Conservation (phyloP, 2,797 vertebrate species). For the Acrocephalus scirpaceus region DNA sequence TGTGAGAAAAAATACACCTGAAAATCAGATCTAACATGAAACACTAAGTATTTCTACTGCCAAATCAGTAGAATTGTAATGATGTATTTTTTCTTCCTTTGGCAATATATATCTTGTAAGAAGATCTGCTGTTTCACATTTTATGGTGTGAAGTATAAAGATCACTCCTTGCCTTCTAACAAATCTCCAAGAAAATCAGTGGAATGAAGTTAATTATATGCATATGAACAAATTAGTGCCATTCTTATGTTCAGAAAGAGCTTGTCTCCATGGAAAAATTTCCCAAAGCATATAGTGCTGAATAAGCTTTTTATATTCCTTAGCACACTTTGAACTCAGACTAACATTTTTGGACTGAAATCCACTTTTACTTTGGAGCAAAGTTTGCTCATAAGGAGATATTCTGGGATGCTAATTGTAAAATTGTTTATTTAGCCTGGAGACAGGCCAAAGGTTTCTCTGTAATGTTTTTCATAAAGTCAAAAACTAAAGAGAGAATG, state of each 20-base stretch:
- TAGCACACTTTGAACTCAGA: neutral
- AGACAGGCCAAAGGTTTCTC: neutral
- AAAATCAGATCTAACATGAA: neutral
- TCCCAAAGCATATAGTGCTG: neutral
- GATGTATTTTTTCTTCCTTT: neutral
- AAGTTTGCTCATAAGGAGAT: neutral
- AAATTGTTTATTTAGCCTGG: neutral
- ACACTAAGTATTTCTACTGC: neutral
- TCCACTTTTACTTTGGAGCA: neutral
- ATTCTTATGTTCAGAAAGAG: neutral
- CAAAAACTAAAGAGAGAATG: neutral
- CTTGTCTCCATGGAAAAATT: neutral
- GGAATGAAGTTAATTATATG: neutral
- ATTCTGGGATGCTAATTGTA: neutral
- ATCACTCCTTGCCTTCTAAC: neutral
- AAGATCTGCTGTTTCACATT: neutral
- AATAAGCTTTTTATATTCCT: slow-evolving; percentile 28
- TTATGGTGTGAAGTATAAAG: neutral
- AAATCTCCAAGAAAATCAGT: neutral
- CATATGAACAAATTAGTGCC: slow-evolving; percentile 7
- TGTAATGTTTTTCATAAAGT: neutral
- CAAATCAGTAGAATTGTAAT: neutral
- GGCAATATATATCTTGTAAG: neutral
- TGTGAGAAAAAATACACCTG: neutral
- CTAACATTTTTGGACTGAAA: slow-evolving; percentile 3